Conservation (phyloP, 2,888 invertebrate genomes). For the Zhengitettix transpicula region DNA sequence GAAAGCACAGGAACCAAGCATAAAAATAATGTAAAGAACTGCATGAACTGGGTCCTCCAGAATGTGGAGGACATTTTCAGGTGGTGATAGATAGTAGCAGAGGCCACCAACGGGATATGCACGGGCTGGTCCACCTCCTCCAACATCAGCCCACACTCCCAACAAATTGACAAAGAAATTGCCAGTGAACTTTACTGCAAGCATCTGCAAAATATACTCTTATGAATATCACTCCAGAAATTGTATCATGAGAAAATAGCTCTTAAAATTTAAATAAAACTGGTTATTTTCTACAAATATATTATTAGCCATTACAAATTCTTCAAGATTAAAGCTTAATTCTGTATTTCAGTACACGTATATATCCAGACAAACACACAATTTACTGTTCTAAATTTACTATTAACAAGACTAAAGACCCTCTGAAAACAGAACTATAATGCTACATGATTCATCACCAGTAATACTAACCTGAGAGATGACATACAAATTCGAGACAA, state of each 20-base stretch:
- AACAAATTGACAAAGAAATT: conserved; percentile 93
- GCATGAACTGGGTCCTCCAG: conserved; percentile 93
- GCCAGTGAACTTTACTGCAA: conserved; percentile 95
- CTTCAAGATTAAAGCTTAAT: no score
- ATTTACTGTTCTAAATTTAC: no score
- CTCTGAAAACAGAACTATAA: no score
- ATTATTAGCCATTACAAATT: no score
- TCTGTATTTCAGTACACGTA: no score
- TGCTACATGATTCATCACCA: no score
- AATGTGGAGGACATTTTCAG: conserved; percentile 89
- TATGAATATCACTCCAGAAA: no score
- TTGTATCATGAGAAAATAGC: no score
- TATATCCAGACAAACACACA: no score
- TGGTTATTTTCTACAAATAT: no score
- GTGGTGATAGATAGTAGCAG: conserved; percentile 96
- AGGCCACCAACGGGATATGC: conserved; percentile 95
- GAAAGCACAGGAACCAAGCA: conserved; percentile 99
- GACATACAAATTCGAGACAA: conserved; percentile 97
- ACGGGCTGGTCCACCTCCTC: conserved; percentile 86
- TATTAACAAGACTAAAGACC: no score
- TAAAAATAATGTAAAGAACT: conserved; percentile 88
- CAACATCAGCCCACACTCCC: conserved; percentile 97
- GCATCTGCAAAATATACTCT: conserved; percentile 31
- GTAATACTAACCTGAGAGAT: conserved; percentile 53
- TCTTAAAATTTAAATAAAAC: no score